Evolutionary conservation across 92 coral and sea anemone species (phyloP).

Genomic region (Heteractis magnifica): DNA sequence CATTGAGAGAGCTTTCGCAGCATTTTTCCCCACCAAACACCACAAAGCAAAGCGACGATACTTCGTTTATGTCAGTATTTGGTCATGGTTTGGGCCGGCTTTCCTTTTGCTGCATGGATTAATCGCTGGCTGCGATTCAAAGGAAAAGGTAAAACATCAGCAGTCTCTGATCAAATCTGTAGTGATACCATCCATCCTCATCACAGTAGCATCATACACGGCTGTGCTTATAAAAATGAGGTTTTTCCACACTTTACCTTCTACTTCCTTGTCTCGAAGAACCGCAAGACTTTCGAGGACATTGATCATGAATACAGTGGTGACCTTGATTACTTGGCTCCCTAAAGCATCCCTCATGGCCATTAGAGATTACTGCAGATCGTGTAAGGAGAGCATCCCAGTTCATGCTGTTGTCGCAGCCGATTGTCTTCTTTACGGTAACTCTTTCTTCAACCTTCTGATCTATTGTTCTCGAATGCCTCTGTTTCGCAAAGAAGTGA

Average conservation of each 20-base stretch:
- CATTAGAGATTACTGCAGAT: not conserved
- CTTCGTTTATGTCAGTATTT: not conserved
- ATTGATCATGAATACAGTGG: not conserved
- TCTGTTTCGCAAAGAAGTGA: too few relatives aligned
- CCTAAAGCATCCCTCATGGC: not conserved
- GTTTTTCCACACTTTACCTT: not conserved
- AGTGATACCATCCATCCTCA: not conserved
- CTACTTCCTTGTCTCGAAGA: not conserved
- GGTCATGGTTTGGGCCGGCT: not conserved
- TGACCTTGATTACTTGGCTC: not conserved
- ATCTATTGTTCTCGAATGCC: constrained; percentile 5
- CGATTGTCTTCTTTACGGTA: not conserved
- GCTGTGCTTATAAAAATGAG: constrained; percentile 12
- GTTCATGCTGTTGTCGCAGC: not conserved
- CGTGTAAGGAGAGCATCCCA: not conserved
- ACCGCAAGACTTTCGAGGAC: not conserved
- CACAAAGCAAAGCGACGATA: not conserved
- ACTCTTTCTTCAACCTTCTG: constrained; percentile 6
- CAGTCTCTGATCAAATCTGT: not conserved
- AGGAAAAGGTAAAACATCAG: too few relatives aligned
- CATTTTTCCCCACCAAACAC: not conserved
- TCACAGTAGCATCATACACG: constrained; percentile 1
- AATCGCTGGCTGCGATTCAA: constrained; percentile 1
- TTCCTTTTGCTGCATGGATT: not conserved
- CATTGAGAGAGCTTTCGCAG: constrained; percentile 4